phyloP scores from a whole-genome alignment of 92 coral and sea anemone species.

The Ricordea florida region DNA sequence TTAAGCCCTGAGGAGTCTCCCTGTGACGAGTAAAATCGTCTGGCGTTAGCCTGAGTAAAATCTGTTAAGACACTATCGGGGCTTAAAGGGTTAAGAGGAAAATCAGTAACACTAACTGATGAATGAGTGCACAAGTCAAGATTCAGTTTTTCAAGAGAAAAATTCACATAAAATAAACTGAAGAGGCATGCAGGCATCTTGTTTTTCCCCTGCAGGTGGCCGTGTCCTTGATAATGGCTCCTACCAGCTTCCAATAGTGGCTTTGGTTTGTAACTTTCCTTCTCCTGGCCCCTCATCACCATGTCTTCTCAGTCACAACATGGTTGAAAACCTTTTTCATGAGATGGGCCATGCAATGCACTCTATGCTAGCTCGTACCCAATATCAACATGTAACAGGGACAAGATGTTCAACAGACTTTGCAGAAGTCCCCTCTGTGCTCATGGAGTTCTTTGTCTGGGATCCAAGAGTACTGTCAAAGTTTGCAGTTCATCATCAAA shows the following conservation, averaged over 20 bases:
- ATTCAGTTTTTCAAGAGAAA: too few species aligned
- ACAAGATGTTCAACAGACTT: constrained; percentile 95
- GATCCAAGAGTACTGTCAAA: constrained; percentile 74
- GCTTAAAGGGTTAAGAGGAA: too few species aligned
- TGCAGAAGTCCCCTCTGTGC: constrained; percentile 96
- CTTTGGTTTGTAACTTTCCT: constrained; percentile 94
- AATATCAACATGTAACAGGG: constrained; percentile 94
- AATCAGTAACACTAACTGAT: neutral
- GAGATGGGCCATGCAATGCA: constrained; percentile 99
- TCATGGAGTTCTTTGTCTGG: constrained; percentile 98
- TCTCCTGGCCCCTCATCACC: constrained; percentile 74
- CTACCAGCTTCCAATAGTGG: constrained; percentile 93
- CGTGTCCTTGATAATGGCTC: constrained; percentile 81
- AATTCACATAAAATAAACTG: too few species aligned
- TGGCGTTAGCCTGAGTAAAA: too few species aligned
- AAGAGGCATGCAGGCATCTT: too few species aligned
- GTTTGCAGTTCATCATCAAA: constrained; percentile 84
- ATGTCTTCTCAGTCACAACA: constrained; percentile 80
- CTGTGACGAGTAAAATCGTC: too few species aligned
- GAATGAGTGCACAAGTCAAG: neutral
- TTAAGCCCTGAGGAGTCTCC: too few species aligned
- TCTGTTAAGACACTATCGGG: too few species aligned
- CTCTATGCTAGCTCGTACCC: constrained; percentile 98
- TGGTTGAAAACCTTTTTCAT: constrained; percentile 96
- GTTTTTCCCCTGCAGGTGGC: constrained; percentile 64